Percentiles rank a stretch among this genome's conserved stretches.
Conservation (phyloP, 2,888 invertebrate genomes). For the Margaritifera margaritifera region DNA sequence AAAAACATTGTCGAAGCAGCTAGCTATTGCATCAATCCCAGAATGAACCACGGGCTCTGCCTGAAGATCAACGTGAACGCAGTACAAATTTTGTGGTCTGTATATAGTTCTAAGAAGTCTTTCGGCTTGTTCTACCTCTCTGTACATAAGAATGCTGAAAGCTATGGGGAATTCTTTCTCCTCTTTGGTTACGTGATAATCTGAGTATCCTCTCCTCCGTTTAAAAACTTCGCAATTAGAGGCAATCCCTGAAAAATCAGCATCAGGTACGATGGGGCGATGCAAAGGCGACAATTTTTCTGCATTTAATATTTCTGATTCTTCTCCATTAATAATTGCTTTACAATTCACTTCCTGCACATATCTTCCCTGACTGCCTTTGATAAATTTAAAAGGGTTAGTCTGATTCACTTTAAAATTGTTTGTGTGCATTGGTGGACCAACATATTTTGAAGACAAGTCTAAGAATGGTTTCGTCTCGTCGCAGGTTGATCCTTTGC, state of each 20-base stretch:
- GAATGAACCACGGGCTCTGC: conserved; percentile 42
- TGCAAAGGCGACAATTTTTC: conserved; percentile 19
- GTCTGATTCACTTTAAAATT: too few species aligned
- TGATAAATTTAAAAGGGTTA: too few species aligned
- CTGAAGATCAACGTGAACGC: conserved; percentile 68
- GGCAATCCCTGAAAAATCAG: conserved; percentile 43
- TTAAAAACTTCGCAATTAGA: conserved; percentile 51
- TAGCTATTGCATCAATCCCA: conserved; percentile 47
- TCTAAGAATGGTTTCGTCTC: too few species aligned
- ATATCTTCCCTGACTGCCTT: conserved; percentile 2
- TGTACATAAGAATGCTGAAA: conserved; percentile 63
- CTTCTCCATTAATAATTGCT: conserved; percentile 44
- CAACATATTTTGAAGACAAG: too few species aligned
- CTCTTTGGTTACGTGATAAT: conserved; percentile 25
- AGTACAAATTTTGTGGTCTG: conserved; percentile 67
- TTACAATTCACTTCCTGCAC: conserved; percentile 46
- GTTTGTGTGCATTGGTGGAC: too few species aligned
- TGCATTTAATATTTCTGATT: conserved; percentile 45
- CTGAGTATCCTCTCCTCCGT: conserved; percentile 36
- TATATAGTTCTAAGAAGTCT: conserved; percentile 64
- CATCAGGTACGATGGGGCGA: conserved; percentile 40
- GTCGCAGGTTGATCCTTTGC: too few species aligned
- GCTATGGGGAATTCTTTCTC: conserved; percentile 64
- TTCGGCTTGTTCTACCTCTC: conserved; percentile 63
- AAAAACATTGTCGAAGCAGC: conserved; percentile 69